These are phyloP conservation scores for Matsumurasca onukii DNA, from an alignment of 1,140 invertebrate genomes.

Conservation along the genomic window DNA sequence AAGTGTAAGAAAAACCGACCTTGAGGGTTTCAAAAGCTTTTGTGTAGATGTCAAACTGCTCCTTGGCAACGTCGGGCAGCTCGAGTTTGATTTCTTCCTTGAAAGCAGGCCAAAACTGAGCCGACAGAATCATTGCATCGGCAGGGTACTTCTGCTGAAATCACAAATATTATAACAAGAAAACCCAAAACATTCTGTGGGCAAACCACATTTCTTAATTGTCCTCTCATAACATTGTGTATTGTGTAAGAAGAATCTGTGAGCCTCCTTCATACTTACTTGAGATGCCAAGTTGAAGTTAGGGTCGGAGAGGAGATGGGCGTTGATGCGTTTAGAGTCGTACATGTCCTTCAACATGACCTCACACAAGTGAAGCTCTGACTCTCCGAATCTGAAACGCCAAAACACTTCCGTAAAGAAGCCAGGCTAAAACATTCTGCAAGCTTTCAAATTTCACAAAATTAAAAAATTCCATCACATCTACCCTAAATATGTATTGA, in stretches of 20 bases:
- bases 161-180: no score
- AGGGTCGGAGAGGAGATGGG: slow-evolving; percentile 75
- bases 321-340: slow-evolving; percentile 69
- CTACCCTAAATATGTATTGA: no score
- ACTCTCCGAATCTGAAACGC: slow-evolving; percentile 82
- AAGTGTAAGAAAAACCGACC: slow-evolving; percentile 45
- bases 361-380: slow-evolving; percentile 95
- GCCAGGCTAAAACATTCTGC: no score
- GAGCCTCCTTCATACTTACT: no score
- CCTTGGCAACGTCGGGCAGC: slow-evolving; percentile 76
- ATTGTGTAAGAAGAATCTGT: no score
- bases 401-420: no score
- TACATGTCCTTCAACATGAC: slow-evolving; percentile 93
- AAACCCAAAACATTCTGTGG: no score
- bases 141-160: slow-evolving; percentile 52
- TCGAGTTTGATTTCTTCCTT: slow-evolving; percentile 88
- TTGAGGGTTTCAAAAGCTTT: slow-evolving; percentile 92
- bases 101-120: slow-evolving; percentile 98
- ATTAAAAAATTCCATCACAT: no score
- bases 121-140: slow-evolving; percentile 88
- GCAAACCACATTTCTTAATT: no score
- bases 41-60: slow-evolving; percentile 84
- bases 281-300: slow-evolving; percentile 51
- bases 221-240: no score
- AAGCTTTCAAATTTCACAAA: no score